Percentiles rank a stretch among this genome's conserved stretches.
These are phyloP conservation scores for Rhodinocichla rosea DNA, from an alignment of 2,113 vertebrate species.

Conservation along the genomic window DNA sequence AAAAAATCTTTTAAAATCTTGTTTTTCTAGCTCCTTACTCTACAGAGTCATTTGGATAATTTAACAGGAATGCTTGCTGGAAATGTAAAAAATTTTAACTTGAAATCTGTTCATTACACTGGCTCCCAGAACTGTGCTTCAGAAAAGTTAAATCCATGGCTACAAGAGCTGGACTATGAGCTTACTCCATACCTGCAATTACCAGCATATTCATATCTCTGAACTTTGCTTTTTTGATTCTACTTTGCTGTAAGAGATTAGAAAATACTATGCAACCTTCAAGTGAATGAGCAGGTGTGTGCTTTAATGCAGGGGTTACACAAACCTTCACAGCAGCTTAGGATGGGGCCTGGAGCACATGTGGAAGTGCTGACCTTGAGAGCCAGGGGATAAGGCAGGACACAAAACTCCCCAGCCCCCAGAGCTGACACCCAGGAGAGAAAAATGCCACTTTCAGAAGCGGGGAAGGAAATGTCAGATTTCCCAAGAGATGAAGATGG, in stretches of 20 bases:
- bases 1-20: background rate
- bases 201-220: background rate
- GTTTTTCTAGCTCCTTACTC: background rate
- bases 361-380: background rate
- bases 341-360: background rate
- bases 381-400: background rate
- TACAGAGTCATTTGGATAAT: background rate
- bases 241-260: background rate
- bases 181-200: background rate
- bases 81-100: background rate
- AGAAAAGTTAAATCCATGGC: background rate
- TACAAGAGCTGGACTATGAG: background rate
- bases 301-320: background rate
- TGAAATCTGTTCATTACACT: background rate
- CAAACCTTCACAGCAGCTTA: background rate
- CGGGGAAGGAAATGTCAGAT: background rate
- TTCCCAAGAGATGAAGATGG: background rate
- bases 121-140: background rate
- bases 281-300: background rate
- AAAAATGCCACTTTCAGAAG: background rate
- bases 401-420: background rate
- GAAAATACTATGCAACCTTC: background rate
- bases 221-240: background rate
- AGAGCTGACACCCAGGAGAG: background rate
- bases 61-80: background rate